phyloP scores from a whole-genome alignment of 2,888 invertebrate species.

The Macrophya alboannulata region DNA sequence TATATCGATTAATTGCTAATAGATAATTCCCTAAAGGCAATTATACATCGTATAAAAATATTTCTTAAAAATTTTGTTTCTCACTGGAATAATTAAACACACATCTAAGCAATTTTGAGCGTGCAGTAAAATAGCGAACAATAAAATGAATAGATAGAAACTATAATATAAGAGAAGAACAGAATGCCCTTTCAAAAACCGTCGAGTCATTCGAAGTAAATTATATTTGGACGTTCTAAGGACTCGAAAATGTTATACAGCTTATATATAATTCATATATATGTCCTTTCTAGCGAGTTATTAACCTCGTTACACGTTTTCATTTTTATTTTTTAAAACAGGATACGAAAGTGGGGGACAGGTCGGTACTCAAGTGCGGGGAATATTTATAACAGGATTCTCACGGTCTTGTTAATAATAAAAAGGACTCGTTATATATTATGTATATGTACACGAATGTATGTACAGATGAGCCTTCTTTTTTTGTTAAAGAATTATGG shows the following conservation, averaged over 20 bases:
- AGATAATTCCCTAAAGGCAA: not conserved
- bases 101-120: not conserved
- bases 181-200: not conserved
- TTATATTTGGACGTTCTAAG: not conserved
- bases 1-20: not conserved
- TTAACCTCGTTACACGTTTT: not conserved
- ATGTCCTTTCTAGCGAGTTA: not conserved
- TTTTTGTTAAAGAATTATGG: not conserved
- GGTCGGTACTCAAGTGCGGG: not conserved
- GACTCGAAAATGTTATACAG: not conserved
- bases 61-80: not conserved
- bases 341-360: not conserved
- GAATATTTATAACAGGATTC: slow-evolving; percentile 31
- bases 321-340: not conserved
- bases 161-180: not conserved
- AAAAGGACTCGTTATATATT: slow-evolving; percentile 16
- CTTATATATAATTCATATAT: not conserved
- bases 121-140: not conserved
- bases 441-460: not conserved
- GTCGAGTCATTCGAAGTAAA: not conserved
- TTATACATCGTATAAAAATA: not conserved
- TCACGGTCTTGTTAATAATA: slow-evolving; percentile 16
- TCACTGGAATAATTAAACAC: not conserved
- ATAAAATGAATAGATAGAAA: not conserved
- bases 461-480: not conserved